A percentile compares a stretch with the other conserved stretches of the same genome.
These are phyloP conservation scores for Gymnarchus niloticus DNA, from an alignment of 2,113 vertebrate genomes.

Conservation along the genomic window DNA sequence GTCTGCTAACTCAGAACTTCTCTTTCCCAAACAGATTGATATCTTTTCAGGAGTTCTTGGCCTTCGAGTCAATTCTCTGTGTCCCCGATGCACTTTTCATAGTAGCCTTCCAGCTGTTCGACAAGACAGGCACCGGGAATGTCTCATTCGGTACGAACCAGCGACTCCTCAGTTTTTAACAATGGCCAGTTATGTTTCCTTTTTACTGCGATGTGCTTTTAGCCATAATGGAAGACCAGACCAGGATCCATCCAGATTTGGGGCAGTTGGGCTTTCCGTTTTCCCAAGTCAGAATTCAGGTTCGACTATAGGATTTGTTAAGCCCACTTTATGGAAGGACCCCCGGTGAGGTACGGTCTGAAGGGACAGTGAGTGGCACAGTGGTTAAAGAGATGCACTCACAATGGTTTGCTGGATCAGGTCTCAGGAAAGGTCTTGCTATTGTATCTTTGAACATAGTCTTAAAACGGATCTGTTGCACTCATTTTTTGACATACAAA, in stretches of 20 bases:
- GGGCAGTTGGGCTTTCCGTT: no score
- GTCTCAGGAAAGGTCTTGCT: not conserved
- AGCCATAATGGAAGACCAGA: not conserved
- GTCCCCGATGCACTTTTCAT: constrained; percentile 92
- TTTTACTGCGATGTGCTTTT: not conserved
- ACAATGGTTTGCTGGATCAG: not conserved
- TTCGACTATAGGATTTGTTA: no score
- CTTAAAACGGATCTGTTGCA: not conserved
- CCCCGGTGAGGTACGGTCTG: not conserved
- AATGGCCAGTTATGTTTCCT: not conserved
- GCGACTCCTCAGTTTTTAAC: not conserved
- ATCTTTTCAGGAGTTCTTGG: constrained; percentile 96
- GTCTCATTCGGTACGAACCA: constrained; percentile 87
- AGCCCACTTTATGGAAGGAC: no score
- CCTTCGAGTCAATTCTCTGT: constrained; percentile 93
- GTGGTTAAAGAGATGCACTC: not conserved
- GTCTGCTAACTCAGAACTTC: not conserved
- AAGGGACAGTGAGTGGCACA: not conserved
- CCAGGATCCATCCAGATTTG: no score
- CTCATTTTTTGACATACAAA: not conserved
- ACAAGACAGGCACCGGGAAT: constrained; percentile 87
- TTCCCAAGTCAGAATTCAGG: no score
- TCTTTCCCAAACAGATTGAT: constrained; percentile 72
- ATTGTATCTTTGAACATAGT: not conserved
- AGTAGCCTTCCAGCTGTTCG: constrained; percentile 95